Percentiles rank a stretch among this genome's conserved stretches.
phyloP scores from a whole-genome alignment of 2,113 vertebrate genomes.

The Struthio camelus region DNA sequence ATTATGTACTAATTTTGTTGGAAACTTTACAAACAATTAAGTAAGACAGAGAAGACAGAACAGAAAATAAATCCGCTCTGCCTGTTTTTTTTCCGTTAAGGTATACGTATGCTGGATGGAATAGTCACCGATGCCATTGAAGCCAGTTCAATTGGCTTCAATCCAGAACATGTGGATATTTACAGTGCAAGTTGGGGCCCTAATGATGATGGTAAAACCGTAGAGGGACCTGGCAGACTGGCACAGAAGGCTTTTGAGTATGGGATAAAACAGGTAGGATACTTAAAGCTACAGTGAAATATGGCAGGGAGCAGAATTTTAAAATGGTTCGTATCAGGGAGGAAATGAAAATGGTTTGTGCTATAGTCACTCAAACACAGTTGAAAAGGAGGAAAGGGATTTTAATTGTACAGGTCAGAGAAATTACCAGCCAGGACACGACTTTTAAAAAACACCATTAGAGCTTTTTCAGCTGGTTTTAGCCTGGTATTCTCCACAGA shows the following conservation, averaged over 20 bases:
- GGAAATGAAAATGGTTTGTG: not conserved
- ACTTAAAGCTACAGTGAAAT: not conserved
- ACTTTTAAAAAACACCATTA: not conserved
- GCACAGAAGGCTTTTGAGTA: constrained; percentile 98
- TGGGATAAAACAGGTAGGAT: constrained; percentile 89
- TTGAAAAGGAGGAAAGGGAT: not conserved
- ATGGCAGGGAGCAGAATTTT: not conserved
- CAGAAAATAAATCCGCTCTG: not conserved
- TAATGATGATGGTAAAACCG: constrained; percentile 97
- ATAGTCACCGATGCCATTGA: constrained; percentile 98
- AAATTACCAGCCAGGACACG: not conserved
- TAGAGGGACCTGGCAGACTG: constrained; percentile 93
- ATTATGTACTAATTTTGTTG: not conserved
- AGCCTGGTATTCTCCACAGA: not conserved
- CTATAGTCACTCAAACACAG: not conserved
- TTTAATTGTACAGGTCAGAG: not conserved
- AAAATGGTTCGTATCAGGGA: not conserved
- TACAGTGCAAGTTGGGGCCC: constrained; percentile 99
- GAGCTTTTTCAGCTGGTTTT: not conserved
- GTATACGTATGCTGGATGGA: constrained; percentile 96
- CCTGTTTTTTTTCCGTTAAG: constrained; percentile 57
- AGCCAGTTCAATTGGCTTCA: constrained; percentile 97
- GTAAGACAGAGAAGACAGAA: not conserved
- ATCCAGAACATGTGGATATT: constrained; percentile 94
- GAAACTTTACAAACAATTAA: not conserved